Evolutionary conservation across 2,888 invertebrate species (phyloP), one percentile per base, ranked within the genome.

Genomic region (Empis stercorea): DNA sequence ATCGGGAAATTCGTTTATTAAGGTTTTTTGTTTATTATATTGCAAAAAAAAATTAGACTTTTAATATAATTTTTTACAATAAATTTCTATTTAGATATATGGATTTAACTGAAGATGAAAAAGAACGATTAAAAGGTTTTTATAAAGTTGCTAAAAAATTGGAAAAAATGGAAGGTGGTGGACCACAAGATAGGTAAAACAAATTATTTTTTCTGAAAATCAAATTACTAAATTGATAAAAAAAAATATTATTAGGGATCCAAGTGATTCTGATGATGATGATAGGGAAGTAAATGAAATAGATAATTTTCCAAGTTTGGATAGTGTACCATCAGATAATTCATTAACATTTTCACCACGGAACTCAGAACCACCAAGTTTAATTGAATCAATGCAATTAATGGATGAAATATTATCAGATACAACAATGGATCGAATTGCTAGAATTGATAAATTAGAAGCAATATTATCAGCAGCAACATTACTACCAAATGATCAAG

Each of bases 91-190:
- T 3, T 54, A 81, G 87, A 61, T 89, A 92, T 70, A 78, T 93
- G 66, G 89, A 91, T 60, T 76, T 93, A 45, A 91, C 91, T 15
- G 89, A 92, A 57, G 91, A 91, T 54, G 92, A 93, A 62, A 89
- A 91, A 60, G 91, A 91, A 57, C 91, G 91, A 64, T 71, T 93
- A 15, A 91, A 89, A 66, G 87, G 88, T 34, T 87, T 86, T 45
- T 84, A 89, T 60, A 93, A 93, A 72, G 92, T 93, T 51, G 92
- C 92, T 1, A 87, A 86, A 61, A 93, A 93, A 64, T 70, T 93
- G 51, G 92, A 93, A 62, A 89, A 93, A 69, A 73, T 93, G 52
- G 89, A 91, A 68, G 84, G 80, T 55, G 84, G 80, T 54, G 76
- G 83, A 14, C 63, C 64, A 53, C 84, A 85, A 59, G 86, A 84